Evolutionary conservation across 2,113 vertebrate species (phyloP).

Genomic region (Vanacampus margaritifer): DNA sequence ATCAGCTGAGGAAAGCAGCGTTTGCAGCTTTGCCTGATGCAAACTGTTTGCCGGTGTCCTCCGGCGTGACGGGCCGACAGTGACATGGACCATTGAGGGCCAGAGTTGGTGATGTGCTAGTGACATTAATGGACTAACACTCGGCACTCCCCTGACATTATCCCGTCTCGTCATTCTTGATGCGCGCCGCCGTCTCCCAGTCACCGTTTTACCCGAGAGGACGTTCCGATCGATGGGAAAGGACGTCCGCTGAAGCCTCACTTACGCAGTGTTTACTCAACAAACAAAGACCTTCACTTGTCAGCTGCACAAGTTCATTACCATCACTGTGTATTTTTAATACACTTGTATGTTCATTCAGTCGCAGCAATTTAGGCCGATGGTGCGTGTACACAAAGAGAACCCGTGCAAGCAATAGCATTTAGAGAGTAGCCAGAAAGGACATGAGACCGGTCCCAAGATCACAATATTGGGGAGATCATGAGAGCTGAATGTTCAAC

Average conservation of each 20-base stretch:
- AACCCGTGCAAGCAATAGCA: not conserved
- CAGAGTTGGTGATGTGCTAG: conserved; percentile 37
- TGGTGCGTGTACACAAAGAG: not conserved
- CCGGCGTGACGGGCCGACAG: conserved; percentile 17
- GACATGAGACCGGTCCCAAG: not conserved
- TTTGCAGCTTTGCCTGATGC: not conserved
- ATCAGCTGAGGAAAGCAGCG: conserved; percentile 12
- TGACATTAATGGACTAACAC: conserved; percentile 62
- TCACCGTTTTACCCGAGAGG: conserved; percentile 11
- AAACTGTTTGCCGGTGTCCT: conserved; percentile 19
- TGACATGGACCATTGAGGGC: conserved; percentile 49
- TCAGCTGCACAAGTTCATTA: not conserved
- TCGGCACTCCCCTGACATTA: conserved; percentile 37
- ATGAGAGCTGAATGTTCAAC: not conserved
- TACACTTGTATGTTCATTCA: not conserved
- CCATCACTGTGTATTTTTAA: not conserved
- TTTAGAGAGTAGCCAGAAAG: not conserved
- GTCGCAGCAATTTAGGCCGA: not conserved
- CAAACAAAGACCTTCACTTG: not conserved
- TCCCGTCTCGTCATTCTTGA: conserved; percentile 25
- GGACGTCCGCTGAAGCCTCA: not conserved
- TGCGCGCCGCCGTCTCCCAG: conserved; percentile 6
- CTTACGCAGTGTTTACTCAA: not conserved
- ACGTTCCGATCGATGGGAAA: not conserved
- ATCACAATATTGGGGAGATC: not conserved